These are phyloP conservation scores for Torymus texanus DNA, from an alignment of 2,888 invertebrate species.

Conservation along the genomic window DNA sequence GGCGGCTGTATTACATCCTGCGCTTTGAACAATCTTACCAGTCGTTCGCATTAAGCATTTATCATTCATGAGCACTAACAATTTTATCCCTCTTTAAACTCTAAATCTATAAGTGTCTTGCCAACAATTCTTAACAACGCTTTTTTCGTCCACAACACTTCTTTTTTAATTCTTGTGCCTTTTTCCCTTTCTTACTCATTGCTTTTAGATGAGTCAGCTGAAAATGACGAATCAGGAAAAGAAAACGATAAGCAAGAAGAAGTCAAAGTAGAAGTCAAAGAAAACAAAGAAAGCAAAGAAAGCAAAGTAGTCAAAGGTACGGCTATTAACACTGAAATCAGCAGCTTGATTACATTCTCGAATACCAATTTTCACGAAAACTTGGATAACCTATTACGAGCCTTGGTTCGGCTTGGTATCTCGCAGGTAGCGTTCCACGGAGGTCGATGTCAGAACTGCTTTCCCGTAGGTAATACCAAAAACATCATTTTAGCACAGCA, in stretches of 20 bases:
- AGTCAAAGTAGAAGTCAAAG: conserved; percentile 54
- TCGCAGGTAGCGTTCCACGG: conserved; percentile 33
- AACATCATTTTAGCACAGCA: conserved; percentile 35
- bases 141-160: conserved; percentile 45
- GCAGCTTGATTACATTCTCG: conserved; percentile 53
- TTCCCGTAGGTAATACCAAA: conserved; percentile 41
- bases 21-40: conserved; percentile 19
- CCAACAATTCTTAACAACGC: conserved; percentile 8
- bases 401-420: conserved; percentile 38
- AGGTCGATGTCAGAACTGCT: conserved; percentile 35
- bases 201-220: conserved; percentile 58
- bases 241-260: conserved; percentile 55
- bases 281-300: too few relatives aligned
- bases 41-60: conserved; percentile 13
- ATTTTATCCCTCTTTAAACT: neutral
- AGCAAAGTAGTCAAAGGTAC: conserved; percentile 54
- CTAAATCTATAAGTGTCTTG: neutral
- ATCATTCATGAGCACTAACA: conserved; percentile 45
- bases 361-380: conserved; percentile 54
- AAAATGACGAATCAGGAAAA: conserved; percentile 56
- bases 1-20: conserved; percentile 23
- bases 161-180: conserved; percentile 50
- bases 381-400: conserved; percentile 39
- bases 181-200: conserved; percentile 57
- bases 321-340: conserved; percentile 46